Conservation (phyloP, 2,797 vertebrate species). For the Jordanella pulchra region DNA sequence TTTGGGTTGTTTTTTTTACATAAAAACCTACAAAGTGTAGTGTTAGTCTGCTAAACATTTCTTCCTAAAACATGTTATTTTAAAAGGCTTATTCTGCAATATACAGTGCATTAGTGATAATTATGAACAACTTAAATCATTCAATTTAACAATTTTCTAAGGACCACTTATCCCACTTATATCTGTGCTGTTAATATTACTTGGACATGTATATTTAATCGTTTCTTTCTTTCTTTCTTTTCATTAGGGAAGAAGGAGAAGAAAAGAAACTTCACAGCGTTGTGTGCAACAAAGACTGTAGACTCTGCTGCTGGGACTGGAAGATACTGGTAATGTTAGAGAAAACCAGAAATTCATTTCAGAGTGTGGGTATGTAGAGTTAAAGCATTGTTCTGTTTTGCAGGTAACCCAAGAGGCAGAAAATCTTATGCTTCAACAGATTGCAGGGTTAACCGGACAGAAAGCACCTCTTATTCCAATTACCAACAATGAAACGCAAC, state of each 20-base stretch:
- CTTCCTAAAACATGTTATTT: neutral
- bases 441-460: slow-evolving; percentile 49
- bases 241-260: slow-evolving; percentile 50
- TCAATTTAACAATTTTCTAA: neutral
- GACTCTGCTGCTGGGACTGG: slow-evolving; percentile 82
- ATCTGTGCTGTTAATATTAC: slow-evolving; percentile 1
- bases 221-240: slow-evolving; percentile 7
- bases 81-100: neutral
- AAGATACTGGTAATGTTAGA: slow-evolving; percentile 65
- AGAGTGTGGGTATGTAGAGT: neutral
- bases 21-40: no score
- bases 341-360: neutral
- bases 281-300: slow-evolving; percentile 77
- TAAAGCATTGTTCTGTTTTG: slow-evolving; percentile 4
- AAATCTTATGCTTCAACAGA: slow-evolving; percentile 72
- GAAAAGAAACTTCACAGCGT: slow-evolving; percentile 60
- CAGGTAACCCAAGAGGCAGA: slow-evolving; percentile 79
- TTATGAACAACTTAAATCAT: neutral
- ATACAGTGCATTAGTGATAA: neutral
- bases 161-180: neutral
- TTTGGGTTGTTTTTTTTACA: neutral
- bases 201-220: neutral
- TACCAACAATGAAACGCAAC: slow-evolving; percentile 10
- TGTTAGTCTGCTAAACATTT: neutral
- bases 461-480: neutral